Conservation (phyloP, 1,140 invertebrate species). For the Parapsyche elsis region DNA sequence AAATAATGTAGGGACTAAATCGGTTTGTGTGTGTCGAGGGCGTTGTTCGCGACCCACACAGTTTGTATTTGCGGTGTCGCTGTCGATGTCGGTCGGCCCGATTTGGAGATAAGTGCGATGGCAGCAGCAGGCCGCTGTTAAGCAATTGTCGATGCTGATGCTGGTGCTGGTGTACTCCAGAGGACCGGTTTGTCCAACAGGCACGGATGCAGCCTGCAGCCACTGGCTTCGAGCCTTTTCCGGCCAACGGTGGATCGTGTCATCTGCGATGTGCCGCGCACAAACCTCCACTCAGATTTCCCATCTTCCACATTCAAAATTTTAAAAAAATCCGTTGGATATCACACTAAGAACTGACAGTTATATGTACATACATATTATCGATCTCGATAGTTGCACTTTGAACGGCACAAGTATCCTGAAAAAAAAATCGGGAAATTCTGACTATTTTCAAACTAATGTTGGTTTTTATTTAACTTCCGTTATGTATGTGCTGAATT, state of each 20-base stretch:
- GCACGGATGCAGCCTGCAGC: background rate
- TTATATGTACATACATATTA: no score
- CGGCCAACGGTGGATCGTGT: background rate
- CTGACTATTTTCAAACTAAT: no score
- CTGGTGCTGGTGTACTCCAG: background rate
- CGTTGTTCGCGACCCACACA: background rate
- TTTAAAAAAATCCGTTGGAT: no score
- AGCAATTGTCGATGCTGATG: background rate
- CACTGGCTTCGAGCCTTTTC: background rate
- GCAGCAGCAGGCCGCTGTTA: background rate
- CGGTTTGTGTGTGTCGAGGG: background rate
- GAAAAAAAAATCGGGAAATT: no score
- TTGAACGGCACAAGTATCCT: no score
- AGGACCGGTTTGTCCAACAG: constrained; percentile 7
- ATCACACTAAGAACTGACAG: no score
- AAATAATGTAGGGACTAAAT: background rate
- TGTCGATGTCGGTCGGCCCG: constrained; percentile 16
- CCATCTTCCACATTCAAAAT: no score
- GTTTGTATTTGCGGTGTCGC: background rate
- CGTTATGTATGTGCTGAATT: no score
- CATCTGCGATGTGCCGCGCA: background rate
- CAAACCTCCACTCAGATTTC: no score
- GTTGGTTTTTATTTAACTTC: no score
- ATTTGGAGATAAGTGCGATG: background rate
- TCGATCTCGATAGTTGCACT: no score